These are phyloP conservation scores for Pempheris klunzingeri DNA, from an alignment of 2,797 vertebrate species.

Conservation along the genomic window DNA sequence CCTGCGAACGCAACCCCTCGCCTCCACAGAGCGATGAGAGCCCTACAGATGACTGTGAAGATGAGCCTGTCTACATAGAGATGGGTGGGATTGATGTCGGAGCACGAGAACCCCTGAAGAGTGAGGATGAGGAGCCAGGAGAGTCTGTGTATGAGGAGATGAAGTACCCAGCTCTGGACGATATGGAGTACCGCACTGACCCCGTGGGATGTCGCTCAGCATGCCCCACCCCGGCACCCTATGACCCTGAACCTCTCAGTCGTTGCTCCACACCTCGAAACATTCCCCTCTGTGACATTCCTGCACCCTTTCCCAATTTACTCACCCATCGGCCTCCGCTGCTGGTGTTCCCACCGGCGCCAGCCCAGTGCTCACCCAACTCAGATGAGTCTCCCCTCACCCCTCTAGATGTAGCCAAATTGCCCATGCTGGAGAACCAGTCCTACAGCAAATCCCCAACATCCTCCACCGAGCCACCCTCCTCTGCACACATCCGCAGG, in stretches of 20 bases:
- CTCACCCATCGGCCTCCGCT: slow-evolving; percentile 95
- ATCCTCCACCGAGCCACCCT: slow-evolving; percentile 85
- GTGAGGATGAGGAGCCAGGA: slow-evolving; percentile 93
- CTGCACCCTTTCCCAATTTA: slow-evolving; percentile 97
- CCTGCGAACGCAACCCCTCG: slow-evolving; percentile 85
- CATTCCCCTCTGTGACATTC: slow-evolving; percentile 94
- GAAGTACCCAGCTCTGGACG: slow-evolving; percentile 97
- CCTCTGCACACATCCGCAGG: slow-evolving; percentile 88
- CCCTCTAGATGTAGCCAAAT: slow-evolving; percentile 94
- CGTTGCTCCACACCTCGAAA: slow-evolving; percentile 93
- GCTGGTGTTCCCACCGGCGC: slow-evolving; percentile 96
- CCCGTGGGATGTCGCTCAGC: slow-evolving; percentile 93
- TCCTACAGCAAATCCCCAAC: slow-evolving; percentile 95
- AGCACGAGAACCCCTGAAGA: slow-evolving; percentile 88
- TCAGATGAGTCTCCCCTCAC: slow-evolving; percentile 98
- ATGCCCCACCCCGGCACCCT: slow-evolving; percentile 94
- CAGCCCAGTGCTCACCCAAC: slow-evolving; percentile 97
- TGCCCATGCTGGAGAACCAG: slow-evolving; percentile 94
- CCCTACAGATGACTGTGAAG: slow-evolving; percentile 89
- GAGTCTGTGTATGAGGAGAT: slow-evolving; percentile 99
- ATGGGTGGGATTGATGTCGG: slow-evolving; percentile 95
- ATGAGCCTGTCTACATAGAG: slow-evolving; percentile 99
- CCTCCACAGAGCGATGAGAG: slow-evolving; percentile 89
- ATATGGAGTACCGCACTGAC: slow-evolving; percentile 91
- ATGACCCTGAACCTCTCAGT: slow-evolving; percentile 92